Evolutionary conservation across 2,113 vertebrate genomes (phyloP), one percentile per base, ranked within the genome.

Genomic region (Nymphicus hollandicus): DNA sequence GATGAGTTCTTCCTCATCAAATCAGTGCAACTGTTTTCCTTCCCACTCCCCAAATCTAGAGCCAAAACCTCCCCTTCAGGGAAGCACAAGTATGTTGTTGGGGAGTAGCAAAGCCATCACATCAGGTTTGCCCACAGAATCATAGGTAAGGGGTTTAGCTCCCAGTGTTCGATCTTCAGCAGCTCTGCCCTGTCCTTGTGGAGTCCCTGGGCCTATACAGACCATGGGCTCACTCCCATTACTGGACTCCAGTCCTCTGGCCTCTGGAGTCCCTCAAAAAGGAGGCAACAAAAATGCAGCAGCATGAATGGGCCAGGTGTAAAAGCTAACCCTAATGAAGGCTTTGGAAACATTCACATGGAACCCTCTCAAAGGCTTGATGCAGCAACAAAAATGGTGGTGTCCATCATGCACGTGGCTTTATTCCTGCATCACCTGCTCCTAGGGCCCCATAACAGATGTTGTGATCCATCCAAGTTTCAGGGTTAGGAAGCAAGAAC

Each of bases 361-460:
- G 31, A 31, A 53, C 80, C 37, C 17, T 29, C 63, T 70, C 52
- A 47, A 71, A 41, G 29, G 41, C 23, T 66, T 52, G 39, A 27
- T 33, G 20, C 11, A 55, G 20, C 39, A 50, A 43, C 43, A 17
- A 55, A 33, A 66, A 50, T 7, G 13, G 14, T 24, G 27, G 28
- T 53, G 24, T 35, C 18, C 0, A 0, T 76, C 64, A 63, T 8
- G 11, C 8, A 44, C 6, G 2, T 18, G 19, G 11, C 33, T 70
- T 93, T 73, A 53, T 43, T 66, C 18, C 25, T 2, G 0, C 3
- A 1, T 19, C 33, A 35, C 17, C 19, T 46, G 29, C 15, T 87
- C 56, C 60, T 24, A 39, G 37, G 28, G 14, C 3, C 33, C 16
- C 18, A 6, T 44, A 55, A 28, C 23, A 81, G 19, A 16, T 9